These are phyloP conservation scores for Sceloporus undulatus DNA, from an alignment of 2,113 vertebrate genomes.

Conservation along the genomic window DNA sequence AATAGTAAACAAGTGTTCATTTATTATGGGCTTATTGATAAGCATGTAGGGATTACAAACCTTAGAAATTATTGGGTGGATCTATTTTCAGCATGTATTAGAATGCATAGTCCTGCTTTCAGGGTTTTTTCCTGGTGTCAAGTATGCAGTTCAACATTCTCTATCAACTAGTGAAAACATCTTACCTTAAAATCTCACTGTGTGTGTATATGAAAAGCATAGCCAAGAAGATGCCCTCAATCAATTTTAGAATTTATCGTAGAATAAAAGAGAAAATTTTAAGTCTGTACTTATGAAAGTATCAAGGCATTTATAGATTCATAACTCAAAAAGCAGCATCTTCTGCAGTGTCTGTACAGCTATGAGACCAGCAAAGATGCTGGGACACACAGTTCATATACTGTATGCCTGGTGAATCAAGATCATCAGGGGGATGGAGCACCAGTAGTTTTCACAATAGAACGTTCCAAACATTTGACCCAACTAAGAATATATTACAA, in stretches of 20 bases:
- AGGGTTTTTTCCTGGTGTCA: not conserved
- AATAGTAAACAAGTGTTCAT: conserved; percentile 20
- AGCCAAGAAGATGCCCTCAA: not conserved
- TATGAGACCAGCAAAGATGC: not conserved
- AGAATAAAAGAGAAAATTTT: not conserved
- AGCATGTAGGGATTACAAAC: conserved; percentile 2
- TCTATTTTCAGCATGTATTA: conserved; percentile 1
- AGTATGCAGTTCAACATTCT: not conserved
- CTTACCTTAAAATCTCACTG: not conserved
- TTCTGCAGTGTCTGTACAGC: not conserved
- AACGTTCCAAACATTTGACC: not conserved
- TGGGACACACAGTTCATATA: not conserved
- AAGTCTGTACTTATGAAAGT: not conserved
- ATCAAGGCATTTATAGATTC: not conserved
- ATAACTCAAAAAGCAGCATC: not conserved
- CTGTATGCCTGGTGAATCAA: not conserved
- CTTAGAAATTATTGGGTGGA: conserved; percentile 7
- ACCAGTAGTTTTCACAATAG: not conserved
- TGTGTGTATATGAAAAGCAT: not conserved
- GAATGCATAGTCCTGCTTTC: not conserved
- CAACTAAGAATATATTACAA: not conserved
- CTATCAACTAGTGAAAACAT: not conserved
- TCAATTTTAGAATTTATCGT: not conserved
- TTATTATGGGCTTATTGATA: not conserved
- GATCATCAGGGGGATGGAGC: not conserved